Evolutionary conservation across 2,888 invertebrate species (phyloP).

Genomic region (Xylota sylvarum): DNA sequence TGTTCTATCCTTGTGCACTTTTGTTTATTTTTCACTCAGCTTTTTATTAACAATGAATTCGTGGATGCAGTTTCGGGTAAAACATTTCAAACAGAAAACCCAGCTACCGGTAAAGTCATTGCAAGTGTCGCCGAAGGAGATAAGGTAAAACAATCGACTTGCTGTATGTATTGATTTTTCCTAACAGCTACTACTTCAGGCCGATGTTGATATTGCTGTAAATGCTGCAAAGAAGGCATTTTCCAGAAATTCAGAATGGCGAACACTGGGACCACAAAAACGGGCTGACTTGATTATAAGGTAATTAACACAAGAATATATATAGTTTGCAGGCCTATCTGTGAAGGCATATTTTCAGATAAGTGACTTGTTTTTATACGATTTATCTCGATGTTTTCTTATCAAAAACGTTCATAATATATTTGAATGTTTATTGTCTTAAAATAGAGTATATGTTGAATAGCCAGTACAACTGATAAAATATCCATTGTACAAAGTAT

Average conservation of each 20-base stretch:
- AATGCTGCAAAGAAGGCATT: conserved; percentile 92
- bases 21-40: conserved; percentile 84
- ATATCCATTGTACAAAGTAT: no score
- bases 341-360: neutral
- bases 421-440: no score
- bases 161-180: conserved; percentile 8
- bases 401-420: neutral
- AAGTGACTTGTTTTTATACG: neutral
- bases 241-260: conserved; percentile 90
- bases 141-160: conserved; percentile 86
- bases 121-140: conserved; percentile 93
- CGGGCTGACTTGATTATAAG: conserved; percentile 90
- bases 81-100: conserved; percentile 94
- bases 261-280: conserved; percentile 92
- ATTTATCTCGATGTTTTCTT: conserved; percentile 1
- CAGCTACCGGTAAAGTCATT: conserved; percentile 91
- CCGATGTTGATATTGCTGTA: conserved; percentile 93
- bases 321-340: neutral
- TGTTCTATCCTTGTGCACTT: neutral
- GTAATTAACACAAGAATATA: conserved; percentile 80
- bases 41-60: conserved; percentile 93
- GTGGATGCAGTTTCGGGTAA: conserved; percentile 93
- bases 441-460: no score
- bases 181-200: conserved; percentile 85
- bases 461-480: no score